Base-by-base conservation (phyloP, 2,797 vertebrate species). In the Selene dorsalis region DNA sequence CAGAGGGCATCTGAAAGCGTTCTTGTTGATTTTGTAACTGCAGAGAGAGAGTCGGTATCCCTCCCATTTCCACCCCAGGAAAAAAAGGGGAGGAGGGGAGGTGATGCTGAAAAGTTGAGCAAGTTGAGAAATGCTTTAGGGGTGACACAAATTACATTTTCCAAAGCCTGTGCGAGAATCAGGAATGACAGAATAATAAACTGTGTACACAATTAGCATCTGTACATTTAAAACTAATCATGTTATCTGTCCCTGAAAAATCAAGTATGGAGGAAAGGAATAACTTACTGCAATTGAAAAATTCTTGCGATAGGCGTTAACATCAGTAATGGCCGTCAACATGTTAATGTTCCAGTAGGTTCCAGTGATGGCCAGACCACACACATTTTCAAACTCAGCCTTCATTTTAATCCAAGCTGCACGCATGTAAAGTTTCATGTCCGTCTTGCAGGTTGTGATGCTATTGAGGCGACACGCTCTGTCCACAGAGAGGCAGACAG, bases 21-120 rank as follows among this genome's bases (percentile, higher is more conserved):
- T 91, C 80, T 78, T 93, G 91, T 93, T 94, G 91, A 92, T 93
- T 93, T 91, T 91, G 90, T 89, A 88, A 92, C 89, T 70, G 85
- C 87, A 85, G 89, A 89, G 83, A 89, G 83, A 84, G 80, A 82
- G 84, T 83, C 70, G 3, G 69, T 73, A 80, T 79, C 76, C 80
- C 78, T 86, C 83, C 83, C 75, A 82, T 87, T 88, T 89, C 71
- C 70, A 88, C 76, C 86, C 76, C 48, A 77, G 75, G 70, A 89
- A 84, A 79, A 82, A 74, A 73, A 84, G 2, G 16, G 6, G 17
- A 12, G 10, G 3, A 20, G 50, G 17, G 17, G 14, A 18, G 43
- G 43, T 17, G 18, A 9, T 48, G 45, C 2, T 55, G 73, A 87
- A 83, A 89, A 86, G 71, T 80, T 85, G 64, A 84, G 43, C 43